Evolutionary conservation across 1,140 invertebrate species (phyloP), one percentile per base, ranked within the genome.

Genomic region (Dysdera silvatica): DNA sequence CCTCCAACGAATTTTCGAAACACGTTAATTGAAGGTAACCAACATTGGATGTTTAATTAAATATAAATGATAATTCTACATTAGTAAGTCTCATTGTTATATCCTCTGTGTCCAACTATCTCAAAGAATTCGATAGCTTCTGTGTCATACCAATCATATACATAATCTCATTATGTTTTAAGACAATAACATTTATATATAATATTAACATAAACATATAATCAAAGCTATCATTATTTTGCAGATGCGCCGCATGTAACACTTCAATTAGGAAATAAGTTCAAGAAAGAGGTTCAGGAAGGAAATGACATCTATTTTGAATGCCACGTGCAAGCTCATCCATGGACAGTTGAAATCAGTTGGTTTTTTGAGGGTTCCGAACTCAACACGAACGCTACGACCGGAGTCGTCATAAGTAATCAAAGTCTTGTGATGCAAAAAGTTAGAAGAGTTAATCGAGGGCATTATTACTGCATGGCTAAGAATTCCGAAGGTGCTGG

Each of bases 401-500:
- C 83, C 10, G 86, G 87, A 16, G 80, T 90, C 7, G 87, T 90
- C 52, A 79, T 89, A 62, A 89, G 85, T 72, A 87, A 88, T 72
- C 85, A 87, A 69, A 88, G 87, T 66, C 76, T 92, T 41, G 89
- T 88, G 6, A 77, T 92, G 60, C 85, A 89, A 70, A 83, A 83
- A 57, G 85, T 92, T 10, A 64, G 54, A 12, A 58, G 67, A 32
- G 48, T 52, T 16, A 61, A 66, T 45, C 31, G 67, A 18, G 90
- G 90, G 20, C 85, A 86, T 74, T 92, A 92, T 73, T 85, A 87
- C 3, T 92, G 89, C 72, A 84, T 90, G 4, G 89, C 89, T 3
- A 89, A 87, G 28, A 94, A 93, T 71, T 87, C 89, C 2, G 88
- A 91, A 74, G 89, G 89, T 8, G 88, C 91, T 71, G 88, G 88